These are phyloP conservation scores for Oryzias sinensis DNA, from an alignment of 2,797 vertebrate genomes.

Conservation along the genomic window DNA sequence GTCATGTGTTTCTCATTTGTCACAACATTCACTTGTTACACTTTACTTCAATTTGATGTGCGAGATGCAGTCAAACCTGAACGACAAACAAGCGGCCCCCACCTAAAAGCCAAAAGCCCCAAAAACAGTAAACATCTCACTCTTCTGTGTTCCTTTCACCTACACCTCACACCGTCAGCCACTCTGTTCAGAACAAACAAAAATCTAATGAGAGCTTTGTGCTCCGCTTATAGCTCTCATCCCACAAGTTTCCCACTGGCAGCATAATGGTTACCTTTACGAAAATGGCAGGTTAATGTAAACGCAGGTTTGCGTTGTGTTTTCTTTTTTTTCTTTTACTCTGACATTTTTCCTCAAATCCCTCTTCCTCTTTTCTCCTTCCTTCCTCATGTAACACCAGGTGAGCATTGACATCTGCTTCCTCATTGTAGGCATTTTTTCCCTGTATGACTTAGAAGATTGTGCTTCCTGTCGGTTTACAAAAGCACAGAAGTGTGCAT, in stretches of 20 bases:
- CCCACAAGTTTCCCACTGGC: conserved; percentile 84
- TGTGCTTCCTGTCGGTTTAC: conserved; percentile 67
- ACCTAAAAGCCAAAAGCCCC: conserved; percentile 20
- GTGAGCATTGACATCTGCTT: conserved; percentile 71
- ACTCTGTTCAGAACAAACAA: conserved; percentile 79
- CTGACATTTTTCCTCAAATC: conserved; percentile 10
- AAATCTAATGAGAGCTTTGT: conserved; percentile 82
- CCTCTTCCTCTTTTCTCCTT: conserved; percentile 48
- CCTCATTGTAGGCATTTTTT: conserved; percentile 60
- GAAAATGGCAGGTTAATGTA: conserved; percentile 79
- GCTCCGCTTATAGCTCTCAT: conserved; percentile 81
- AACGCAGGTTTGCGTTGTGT: conserved; percentile 53
- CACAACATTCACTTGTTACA: conserved; percentile 79
- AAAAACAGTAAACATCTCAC: conserved; percentile 47
- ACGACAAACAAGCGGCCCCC: conserved; percentile 37
- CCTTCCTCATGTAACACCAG: conserved; percentile 68
- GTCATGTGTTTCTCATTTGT: conserved; percentile 73
- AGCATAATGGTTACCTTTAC: conserved; percentile 84
- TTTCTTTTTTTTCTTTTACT: conserved; percentile 28
- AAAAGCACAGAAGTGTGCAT: conserved; percentile 63
- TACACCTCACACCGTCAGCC: conserved; percentile 49
- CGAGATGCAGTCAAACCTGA: conserved; percentile 73
- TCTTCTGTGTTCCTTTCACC: conserved; percentile 31
- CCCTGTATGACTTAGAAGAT: conserved; percentile 52
- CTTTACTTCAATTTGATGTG: conserved; percentile 83